These are phyloP conservation scores for Camarhynchus parvulus DNA, from an alignment of 2,113 vertebrate genomes.

Conservation along the genomic window DNA sequence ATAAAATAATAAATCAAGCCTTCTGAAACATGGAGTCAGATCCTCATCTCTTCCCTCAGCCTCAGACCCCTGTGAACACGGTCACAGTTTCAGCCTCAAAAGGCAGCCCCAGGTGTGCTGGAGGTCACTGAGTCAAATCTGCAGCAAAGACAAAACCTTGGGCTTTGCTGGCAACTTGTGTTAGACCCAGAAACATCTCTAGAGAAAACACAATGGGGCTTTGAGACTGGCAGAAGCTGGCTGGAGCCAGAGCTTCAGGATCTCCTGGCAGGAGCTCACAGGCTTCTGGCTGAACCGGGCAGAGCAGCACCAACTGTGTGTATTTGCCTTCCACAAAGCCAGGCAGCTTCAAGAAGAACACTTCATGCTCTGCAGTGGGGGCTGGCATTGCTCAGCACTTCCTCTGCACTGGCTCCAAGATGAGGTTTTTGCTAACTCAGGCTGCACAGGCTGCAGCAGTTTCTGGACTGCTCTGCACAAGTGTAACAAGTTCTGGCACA, in stretches of 20 bases:
- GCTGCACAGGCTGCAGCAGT: background rate
- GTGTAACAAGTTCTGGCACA: background rate
- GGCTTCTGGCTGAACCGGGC: background rate
- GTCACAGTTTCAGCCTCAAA: background rate
- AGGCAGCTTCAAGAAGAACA: background rate
- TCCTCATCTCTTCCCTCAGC: too few species aligned
- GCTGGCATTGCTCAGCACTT: background rate
- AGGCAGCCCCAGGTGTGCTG: background rate
- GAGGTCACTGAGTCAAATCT: background rate
- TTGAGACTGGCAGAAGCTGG: background rate
- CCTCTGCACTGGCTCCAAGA: fast-evolving
- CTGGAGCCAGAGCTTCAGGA: background rate
- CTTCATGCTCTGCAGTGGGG: background rate
- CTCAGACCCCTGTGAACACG: too few species aligned
- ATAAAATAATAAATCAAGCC: too few species aligned
- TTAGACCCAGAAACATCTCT: background rate
- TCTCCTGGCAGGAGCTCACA: background rate
- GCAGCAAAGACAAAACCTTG: background rate
- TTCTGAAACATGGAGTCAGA: too few species aligned
- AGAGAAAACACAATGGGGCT: background rate
- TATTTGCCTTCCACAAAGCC: background rate
- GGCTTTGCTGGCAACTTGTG: background rate
- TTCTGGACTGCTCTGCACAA: background rate
- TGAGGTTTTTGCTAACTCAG: background rate
- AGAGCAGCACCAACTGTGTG: background rate